phyloP scores from a whole-genome alignment of 2,888 invertebrate genomes.

The Gasteruption jaculator region DNA sequence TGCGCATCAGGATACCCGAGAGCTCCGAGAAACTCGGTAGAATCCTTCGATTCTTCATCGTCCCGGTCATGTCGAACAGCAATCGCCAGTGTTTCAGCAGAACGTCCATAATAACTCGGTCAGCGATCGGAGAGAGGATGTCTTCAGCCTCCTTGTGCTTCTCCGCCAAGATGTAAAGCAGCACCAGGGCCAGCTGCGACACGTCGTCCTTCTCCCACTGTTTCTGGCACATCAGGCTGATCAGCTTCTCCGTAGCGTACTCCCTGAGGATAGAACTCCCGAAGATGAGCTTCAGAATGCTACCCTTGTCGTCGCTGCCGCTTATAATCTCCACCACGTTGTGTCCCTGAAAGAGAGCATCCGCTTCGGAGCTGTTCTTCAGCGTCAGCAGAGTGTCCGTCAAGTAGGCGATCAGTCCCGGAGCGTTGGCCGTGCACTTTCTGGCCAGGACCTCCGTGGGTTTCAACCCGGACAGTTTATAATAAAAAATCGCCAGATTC shows the following conservation, averaged over 20 bases:
- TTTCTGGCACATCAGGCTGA: constrained; percentile 48
- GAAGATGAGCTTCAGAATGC: constrained; percentile 55
- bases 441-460: constrained; percentile 53
- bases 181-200: constrained; percentile 52
- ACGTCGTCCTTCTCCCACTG: constrained; percentile 40
- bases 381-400: constrained; percentile 47
- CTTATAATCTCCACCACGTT: constrained; percentile 44
- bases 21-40: constrained; percentile 56
- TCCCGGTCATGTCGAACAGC: constrained; percentile 53
- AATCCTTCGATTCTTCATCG: constrained; percentile 42
- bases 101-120: constrained; percentile 46
- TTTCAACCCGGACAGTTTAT: constrained; percentile 55
- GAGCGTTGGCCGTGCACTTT: constrained; percentile 38
- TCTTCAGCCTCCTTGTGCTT: constrained; percentile 52
- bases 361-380: constrained; percentile 51
- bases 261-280: constrained; percentile 56
- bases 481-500: constrained; percentile 55
- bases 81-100: constrained; percentile 54
- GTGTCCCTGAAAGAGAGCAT: constrained; percentile 50
- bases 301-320: constrained; percentile 42
- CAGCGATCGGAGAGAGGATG: constrained; percentile 50
- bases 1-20: constrained; percentile 54
- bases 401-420: constrained; percentile 41
- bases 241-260: constrained; percentile 57
- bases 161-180: constrained; percentile 56